Evolutionary conservation across 2,797 vertebrate genomes (phyloP).

Genomic region (Parauchenoglanis ngamensis): DNA sequence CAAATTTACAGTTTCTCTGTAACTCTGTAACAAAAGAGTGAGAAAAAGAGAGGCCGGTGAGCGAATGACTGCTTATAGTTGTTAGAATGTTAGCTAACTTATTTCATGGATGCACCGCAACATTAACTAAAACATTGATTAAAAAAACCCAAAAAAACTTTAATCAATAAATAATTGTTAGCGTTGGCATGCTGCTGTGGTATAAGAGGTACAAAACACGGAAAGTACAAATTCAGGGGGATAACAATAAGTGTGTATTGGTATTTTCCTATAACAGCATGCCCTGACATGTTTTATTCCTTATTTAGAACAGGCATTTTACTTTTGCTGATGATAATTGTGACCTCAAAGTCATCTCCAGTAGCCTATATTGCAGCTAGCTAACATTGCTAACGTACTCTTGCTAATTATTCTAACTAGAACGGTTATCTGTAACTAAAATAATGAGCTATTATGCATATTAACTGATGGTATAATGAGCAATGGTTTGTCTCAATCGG

Average conservation of each 20-base stretch:
- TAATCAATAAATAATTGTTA: no score
- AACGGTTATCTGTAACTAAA: neutral
- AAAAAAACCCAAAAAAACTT: no score
- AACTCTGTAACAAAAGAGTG: neutral
- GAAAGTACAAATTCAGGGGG: neutral
- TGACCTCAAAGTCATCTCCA: neutral
- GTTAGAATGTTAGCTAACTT: neutral
- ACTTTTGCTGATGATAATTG: neutral
- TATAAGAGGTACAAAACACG: neutral
- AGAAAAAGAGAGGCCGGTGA: neutral
- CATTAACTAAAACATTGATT: no score
- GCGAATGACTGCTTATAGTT: no score
- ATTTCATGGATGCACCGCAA: neutral
- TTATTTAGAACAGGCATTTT: neutral
- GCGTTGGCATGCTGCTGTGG: neutral
- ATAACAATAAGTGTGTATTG: neutral
- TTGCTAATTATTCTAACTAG: neutral
- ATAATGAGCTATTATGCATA: neutral
- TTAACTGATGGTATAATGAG: neutral
- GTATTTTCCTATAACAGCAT: conserved; percentile 1
- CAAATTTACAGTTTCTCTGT: neutral
- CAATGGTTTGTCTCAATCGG: neutral
- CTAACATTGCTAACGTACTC: neutral
- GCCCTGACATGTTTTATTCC: neutral
- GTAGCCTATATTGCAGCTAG: neutral